Evolutionary conservation across 2,888 invertebrate species (phyloP), one percentile per base, ranked within the genome.

Genomic region (Oligia latruncula): DNA sequence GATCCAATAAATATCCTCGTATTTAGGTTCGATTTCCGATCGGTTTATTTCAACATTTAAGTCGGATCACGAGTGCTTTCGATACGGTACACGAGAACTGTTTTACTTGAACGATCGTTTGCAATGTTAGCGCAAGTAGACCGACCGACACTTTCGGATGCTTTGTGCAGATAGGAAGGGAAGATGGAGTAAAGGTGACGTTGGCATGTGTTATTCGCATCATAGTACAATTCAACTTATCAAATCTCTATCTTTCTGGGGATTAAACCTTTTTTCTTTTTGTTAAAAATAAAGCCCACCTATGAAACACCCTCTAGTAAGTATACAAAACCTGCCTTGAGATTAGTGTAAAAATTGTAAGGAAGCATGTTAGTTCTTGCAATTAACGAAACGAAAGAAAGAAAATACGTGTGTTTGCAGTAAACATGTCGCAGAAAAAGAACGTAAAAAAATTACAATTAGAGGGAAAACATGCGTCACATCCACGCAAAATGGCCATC

Each of bases 51-150:
- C 92, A 92, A 92, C 92, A 93, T 92, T 93, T 92, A 91, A 90
- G 86, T 90, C 89, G 92, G 90, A 93, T 93, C 94, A 94, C 94
- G 94, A 95, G 93, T 92, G 93, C 93, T 94, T 93, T 94, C 94
- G 93, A 93, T 92, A 90, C 90, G 91, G 90, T 93, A 96, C 96
- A 96, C 92, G 95, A 94, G 93, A 96, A 96, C 93, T 95, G 95
- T 95, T 96, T 96, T 95, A 96, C 94, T 93, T 92, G 92, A 93
- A 94, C 94, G 93, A 93, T 93, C 93, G 91, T 91, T 93, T 90
- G 90, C 92, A 90, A 92, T 93, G 94, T 93, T 90, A 89, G 90
- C 74, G 81, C 87, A 88, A 91, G 90, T 91, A 90, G 89, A 90
- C 83, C 89, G 83, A 71, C 87, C 87, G 81, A 83, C 80, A 90